These are phyloP conservation scores for Eilema griseolum DNA, from an alignment of 2,888 invertebrate species.

Conservation along the genomic window DNA sequence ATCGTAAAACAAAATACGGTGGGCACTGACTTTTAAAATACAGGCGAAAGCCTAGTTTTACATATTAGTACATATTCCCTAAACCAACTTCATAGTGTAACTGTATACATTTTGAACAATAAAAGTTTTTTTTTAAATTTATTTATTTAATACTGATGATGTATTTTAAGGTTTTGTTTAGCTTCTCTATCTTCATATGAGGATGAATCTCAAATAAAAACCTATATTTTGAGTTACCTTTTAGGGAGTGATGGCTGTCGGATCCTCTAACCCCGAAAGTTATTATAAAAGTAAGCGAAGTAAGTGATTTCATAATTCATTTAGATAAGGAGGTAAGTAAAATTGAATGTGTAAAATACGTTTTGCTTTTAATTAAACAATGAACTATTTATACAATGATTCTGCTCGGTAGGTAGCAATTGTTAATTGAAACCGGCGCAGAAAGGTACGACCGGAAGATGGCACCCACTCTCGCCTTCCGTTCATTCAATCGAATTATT, in stretches of 20 bases:
- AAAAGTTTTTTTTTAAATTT: no score
- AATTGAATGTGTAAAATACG: not conserved
- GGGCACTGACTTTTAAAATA: no score
- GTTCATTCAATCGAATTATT: constrained; percentile 13
- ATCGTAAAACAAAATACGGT: no score
- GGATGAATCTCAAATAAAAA: no score
- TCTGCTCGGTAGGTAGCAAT: not conserved
- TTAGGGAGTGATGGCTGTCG: not conserved
- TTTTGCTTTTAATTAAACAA: not conserved
- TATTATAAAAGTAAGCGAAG: not conserved
- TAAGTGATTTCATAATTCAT: not conserved
- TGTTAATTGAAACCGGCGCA: constrained; percentile 13
- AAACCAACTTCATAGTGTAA: no score
- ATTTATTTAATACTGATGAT: no score
- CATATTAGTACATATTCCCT: no score
- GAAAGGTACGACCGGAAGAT: not conserved
- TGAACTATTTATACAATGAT: not conserved
- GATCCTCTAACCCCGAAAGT: no score
- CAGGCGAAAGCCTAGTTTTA: no score
- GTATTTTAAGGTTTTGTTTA: no score
- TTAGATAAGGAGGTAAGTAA: not conserved
- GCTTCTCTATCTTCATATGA: no score
- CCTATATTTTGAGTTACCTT: not conserved
- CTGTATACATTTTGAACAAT: no score
- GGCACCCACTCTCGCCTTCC: not conserved